Evolutionary conservation across 2,888 invertebrate species (phyloP), one percentile per base, ranked within the genome.

Genomic region (Luffia ferchaultella): DNA sequence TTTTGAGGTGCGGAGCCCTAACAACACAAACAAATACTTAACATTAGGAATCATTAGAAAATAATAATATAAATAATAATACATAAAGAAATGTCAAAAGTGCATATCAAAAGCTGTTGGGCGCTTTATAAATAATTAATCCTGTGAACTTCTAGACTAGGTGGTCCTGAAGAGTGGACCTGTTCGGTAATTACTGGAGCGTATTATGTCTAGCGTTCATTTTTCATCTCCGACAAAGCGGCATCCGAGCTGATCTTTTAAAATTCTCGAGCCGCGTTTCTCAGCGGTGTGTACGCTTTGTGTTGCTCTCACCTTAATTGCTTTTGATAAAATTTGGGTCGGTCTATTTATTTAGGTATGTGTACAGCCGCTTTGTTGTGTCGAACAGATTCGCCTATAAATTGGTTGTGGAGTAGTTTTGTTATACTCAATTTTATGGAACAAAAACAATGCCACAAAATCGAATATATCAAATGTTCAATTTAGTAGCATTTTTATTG

Each of bases 241-340:
- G 5, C 30, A 30, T 30, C 30, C 30, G 30, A 30, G 30, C 30
- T 30, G 30, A 30, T 30, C 30, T 30, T 30, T 30, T 30, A 30
- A 30, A 30, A 30, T 30, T 30, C 30, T 30, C 30, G 5, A 30
- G 30, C 30, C 5, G 5, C 30, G 30, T 7, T 30, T 30, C 30
- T 12, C 30, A 12, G 12, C 30, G 30, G 5, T 12, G 30, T 30
- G 30, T 30, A 30, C 9, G 20, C 20, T 49, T 49, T 49, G 49
- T 49, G 43, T 49, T 49, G 42, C 18, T 15, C 42, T 43, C 43
- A 49, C 49, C 49, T 49, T 49, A 49, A 49, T 49, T 49, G 49
- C 49, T 43, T 20, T n/a, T 18, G 49, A 49, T 49, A 30, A 30
- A 30, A 30, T 30, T 30, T 12, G 30, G 30, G 30, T 12, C 30